A percentile compares a stretch with the other conserved stretches of the same genome.
These are phyloP conservation scores for Echinarachnius parma DNA, from an alignment of 53 echinoderm and acorn worm species.

Conservation along the genomic window DNA sequence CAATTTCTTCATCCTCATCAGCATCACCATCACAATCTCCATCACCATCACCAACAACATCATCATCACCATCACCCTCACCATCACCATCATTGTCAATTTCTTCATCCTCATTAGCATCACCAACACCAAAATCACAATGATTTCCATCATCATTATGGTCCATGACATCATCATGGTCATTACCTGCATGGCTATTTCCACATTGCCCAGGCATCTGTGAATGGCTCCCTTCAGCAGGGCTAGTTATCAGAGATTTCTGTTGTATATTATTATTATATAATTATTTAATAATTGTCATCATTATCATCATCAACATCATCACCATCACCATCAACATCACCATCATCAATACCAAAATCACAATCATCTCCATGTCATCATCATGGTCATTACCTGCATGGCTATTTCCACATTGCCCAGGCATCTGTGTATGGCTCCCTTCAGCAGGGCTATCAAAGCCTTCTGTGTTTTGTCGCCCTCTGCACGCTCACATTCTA, in stretches of 20 bases:
- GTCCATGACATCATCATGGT: not conserved
- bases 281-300: conserved; percentile 3
- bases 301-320: not conserved
- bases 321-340: conserved; percentile 6
- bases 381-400: conserved; percentile 58
- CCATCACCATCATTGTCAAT: no score
- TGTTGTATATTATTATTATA: no score
- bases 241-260: conserved; percentile 54
- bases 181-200: conserved; percentile 88
- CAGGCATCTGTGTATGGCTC: conserved; percentile 76
- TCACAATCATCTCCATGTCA: not conserved
- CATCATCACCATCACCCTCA: no score
- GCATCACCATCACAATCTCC: no score
- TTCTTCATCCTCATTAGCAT: not conserved
- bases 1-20: no score
- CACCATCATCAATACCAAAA: not conserved
- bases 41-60: no score
- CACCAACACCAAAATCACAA: not conserved
- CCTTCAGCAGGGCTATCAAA: conserved; percentile 69
- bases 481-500: conserved; percentile 76
- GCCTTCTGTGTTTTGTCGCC: conserved; percentile 70
- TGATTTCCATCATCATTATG: not conserved
- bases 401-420: conserved; percentile 85
- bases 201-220: conserved; percentile 73
- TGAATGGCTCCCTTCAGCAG: conserved; percentile 86